Percentiles rank a stretch among this genome's conserved stretches.
Evolutionary conservation across 2,113 vertebrate species (phyloP).

Genomic region (Toxostoma redivivum): DNA sequence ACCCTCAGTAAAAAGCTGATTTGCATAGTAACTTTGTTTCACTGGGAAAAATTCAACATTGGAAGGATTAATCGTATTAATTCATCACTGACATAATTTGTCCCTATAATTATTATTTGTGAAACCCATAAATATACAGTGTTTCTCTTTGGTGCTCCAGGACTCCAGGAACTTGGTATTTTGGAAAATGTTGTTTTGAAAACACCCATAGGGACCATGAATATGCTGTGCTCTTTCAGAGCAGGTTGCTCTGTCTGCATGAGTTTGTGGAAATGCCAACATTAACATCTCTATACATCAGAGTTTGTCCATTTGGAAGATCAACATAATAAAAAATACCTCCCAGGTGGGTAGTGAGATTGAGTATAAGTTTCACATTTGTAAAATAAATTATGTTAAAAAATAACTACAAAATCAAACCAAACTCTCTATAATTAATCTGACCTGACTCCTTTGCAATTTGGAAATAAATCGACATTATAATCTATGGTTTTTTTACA

Average conservation of each 20-base stretch:
- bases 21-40: background rate
- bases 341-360: background rate
- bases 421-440: background rate
- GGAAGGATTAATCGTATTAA: background rate
- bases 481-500: background rate
- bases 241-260: background rate
- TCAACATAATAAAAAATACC: background rate
- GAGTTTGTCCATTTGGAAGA: background rate
- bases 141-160: background rate
- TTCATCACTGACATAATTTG: background rate
- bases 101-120: background rate
- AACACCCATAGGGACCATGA: background rate
- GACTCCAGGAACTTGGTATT: background rate
- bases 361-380: background rate
- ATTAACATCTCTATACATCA: conserved; percentile 11
- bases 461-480: background rate
- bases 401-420: background rate
- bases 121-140: background rate
- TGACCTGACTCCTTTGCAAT: background rate
- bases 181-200: background rate
- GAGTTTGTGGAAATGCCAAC: background rate
- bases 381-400: background rate
- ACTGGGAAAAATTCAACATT: background rate
- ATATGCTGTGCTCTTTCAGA: background rate
- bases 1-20: background rate